Conservation (phyloP, 2,113 vertebrate species). For the Cyanistes caeruleus region DNA sequence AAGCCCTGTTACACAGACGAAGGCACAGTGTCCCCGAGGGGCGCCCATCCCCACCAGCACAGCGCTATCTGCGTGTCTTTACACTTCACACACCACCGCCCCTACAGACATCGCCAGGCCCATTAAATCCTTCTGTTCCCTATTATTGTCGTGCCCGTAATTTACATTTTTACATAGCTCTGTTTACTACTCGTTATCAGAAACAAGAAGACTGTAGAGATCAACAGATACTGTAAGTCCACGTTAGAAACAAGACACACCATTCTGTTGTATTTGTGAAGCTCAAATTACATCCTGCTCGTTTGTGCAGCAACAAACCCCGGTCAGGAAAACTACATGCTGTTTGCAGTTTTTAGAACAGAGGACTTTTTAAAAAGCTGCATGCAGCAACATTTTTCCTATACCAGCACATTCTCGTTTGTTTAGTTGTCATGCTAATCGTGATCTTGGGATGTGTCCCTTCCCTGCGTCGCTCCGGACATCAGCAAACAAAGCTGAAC, state of each 20-base stretch:
- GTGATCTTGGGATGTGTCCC: background rate
- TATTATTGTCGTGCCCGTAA: background rate
- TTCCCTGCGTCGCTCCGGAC: background rate
- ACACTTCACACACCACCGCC: background rate
- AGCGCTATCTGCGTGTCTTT: background rate
- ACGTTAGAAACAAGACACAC: background rate
- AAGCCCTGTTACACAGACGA: background rate
- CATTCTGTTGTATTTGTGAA: background rate
- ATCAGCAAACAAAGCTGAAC: background rate
- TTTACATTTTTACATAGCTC: background rate
- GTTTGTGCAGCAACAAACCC: background rate
- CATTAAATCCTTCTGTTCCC: background rate
- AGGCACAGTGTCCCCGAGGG: background rate
- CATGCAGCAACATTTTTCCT: slow-evolving; percentile 42
- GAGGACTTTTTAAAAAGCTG: slow-evolving; percentile 35
- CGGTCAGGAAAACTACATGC: background rate
- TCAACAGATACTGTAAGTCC: background rate
- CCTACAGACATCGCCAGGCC: background rate
- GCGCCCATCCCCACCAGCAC: background rate
- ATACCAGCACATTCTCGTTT: slow-evolving; percentile 7
- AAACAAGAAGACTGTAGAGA: background rate
- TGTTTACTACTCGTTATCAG: background rate
- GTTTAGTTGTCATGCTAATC: background rate
- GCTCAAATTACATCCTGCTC: background rate
- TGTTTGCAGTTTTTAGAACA: slow-evolving; percentile 25